Evolutionary conservation across 2,797 vertebrate species (phyloP), one percentile per base, ranked within the genome.

Genomic region (Eulemur rubriventer): DNA sequence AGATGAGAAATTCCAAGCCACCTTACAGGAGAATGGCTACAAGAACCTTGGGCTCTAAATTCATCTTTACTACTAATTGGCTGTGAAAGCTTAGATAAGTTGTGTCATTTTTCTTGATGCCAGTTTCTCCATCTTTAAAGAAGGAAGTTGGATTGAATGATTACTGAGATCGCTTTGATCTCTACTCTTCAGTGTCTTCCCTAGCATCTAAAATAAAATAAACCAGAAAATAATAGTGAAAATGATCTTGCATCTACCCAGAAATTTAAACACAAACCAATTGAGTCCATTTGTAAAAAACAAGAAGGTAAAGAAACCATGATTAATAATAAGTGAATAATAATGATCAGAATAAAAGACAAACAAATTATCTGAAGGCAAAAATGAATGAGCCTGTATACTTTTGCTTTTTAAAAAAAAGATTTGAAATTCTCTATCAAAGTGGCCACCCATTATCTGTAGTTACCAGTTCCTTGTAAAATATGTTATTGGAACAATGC

Each of bases 391-490:
- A 70, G 24, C n/a, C 17, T 48, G 35, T 48, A 48, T 57, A 48
- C 33, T 10, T 69, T 63, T 57, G 72, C 33, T 55, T 86, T 75
- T 85, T 85, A 46, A 46, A 46, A 43, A 43, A 43, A 46, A 46
- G 6, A 55, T 70, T 81, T 82, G 7, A 89, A 84, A 91, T 91
- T 67, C 52, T 91, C 52, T 80, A 76, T 26, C 28, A 87, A 35
- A 92, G 55, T 24, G 13, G 69, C n/a, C 24, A 73, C 30, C 35
- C 7, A 50, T 33, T 67, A 90, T n/a, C 30, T 30, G 26, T 83
- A 95, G 86, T 93, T 73, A 90, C 70, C 33, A 75, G 33, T 83
- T 83, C 75, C 33, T 86, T 84, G 16, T 86, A 90, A 91, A 70
- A 55, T 72, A 83, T 48, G 43, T 90, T 83, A 82, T 20, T 92